Evolutionary conservation across 2,888 invertebrate genomes (phyloP), one percentile per base, ranked within the genome.

Genomic region (Coelopa pilipes): DNA sequence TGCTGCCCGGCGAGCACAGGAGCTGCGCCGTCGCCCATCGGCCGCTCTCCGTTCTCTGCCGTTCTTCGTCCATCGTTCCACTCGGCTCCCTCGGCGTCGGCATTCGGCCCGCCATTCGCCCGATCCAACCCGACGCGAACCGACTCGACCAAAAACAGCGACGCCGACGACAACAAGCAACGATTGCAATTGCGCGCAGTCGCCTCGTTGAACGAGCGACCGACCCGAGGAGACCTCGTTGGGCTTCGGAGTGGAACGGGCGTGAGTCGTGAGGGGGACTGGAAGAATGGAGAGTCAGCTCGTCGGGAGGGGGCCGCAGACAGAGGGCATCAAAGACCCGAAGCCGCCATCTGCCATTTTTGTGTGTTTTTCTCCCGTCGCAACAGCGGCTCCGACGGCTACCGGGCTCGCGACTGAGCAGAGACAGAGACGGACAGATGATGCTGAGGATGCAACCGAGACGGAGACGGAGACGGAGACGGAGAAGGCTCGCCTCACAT

Each of bases 1-100:
- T 83, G 83, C 82, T 81, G 80, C 78, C 77, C 76, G 78, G 78
- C 76, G 55, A 55, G 71, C 65, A 65, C 71, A 53, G 63, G 71
- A 65, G 65, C 70, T 65, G 21, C 62, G 4, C 49, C 4, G 59
- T 59, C 47, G 24, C 50, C 62, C 4, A 21, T 62, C 66, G 21
- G 15, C 13, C 50, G 34, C 17, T 55, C 68, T 68, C 34, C 59
- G 59, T 3, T 45, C 11, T 11, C 45, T 68, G 45, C 67, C 17
- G 53, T 68, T 12, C 34, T 7, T 34, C 34, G 34, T 2, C 34
- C 34, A 34, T 34, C 34, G 34, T 34, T 7, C 4, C 34, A 34
- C 34, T 34, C 34, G 34, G 34, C 7, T 7, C 34, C 47, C 34
- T 45, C 34, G 24, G 17, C 21, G 34, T 15, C 34, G 17, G 34